phyloP scores from a whole-genome alignment of 1,140 invertebrate species.

The Drosophila tsacasi region DNA sequence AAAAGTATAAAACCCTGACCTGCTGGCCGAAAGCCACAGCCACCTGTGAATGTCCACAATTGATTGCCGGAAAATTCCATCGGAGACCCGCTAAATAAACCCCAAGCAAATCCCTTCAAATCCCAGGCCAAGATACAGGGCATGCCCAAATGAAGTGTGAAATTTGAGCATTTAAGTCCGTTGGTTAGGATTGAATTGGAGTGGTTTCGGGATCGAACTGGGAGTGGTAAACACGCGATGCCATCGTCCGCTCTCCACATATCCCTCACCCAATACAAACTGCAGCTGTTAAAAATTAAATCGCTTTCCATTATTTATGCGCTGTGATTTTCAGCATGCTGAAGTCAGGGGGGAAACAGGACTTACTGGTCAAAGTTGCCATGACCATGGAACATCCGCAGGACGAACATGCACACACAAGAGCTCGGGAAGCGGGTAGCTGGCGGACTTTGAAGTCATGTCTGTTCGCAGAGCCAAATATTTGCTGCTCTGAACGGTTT shows the following conservation, averaged over 20 bases:
- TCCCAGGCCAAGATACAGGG: slow-evolving; percentile 8
- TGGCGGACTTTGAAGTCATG: slow-evolving; percentile 32
- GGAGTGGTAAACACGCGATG: slow-evolving; percentile 39
- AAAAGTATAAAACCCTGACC: slow-evolving; percentile 2
- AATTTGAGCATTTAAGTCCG: slow-evolving; percentile 57
- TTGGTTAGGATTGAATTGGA: slow-evolving; percentile 8
- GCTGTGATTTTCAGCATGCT: slow-evolving; percentile 62
- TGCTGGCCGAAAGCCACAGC: slow-evolving; percentile 16
- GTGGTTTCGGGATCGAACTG: slow-evolving; percentile 2
- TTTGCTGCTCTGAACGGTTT: slow-evolving; percentile 71
- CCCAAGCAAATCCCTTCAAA: slow-evolving; percentile 28
- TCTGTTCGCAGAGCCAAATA: slow-evolving; percentile 71
- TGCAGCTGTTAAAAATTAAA: slow-evolving; percentile 75
- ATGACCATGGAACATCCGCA: slow-evolving; percentile 48
- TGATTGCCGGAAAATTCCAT: slow-evolving; percentile 18
- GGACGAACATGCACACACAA: slow-evolving; percentile 12
- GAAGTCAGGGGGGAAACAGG: slow-evolving; percentile 2
- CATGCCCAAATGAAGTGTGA: slow-evolving; percentile 61
- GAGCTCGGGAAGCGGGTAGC: background rate
- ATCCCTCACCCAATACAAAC: slow-evolving; percentile 18
- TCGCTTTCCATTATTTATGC: slow-evolving; percentile 80
- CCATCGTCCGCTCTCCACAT: background rate
- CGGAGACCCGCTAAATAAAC: slow-evolving; percentile 14
- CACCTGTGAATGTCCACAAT: slow-evolving; percentile 24
- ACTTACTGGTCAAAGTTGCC: slow-evolving; percentile 38